phyloP scores from a whole-genome alignment of 1,140 invertebrate species.

The Psilanteris sp. region DNA sequence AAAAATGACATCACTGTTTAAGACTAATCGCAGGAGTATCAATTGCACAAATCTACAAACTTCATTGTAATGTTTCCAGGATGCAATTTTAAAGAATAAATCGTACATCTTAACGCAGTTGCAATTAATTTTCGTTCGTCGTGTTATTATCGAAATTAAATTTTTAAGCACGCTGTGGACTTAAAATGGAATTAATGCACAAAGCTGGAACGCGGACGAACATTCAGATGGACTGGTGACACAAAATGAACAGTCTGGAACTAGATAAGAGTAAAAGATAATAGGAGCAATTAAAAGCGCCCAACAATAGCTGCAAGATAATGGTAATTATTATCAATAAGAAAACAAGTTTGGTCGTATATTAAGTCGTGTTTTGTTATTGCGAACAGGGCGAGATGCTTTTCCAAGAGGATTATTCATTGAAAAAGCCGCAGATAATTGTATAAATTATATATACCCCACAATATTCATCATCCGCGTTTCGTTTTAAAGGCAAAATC shows the following conservation, averaged over 20 bases:
- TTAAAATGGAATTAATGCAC: conserved; percentile 14
- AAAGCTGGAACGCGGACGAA: neutral
- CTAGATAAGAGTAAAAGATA: conserved; percentile 35
- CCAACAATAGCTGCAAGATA: conserved; percentile 36
- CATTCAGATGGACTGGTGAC: conserved; percentile 32
- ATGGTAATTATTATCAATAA: conserved; percentile 61
- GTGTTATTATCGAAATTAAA: too few relatives aligned
- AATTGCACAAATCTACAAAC: too few relatives aligned
- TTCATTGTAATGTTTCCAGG: too few relatives aligned
- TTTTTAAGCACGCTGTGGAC: conserved; percentile 7
- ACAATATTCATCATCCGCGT: conserved; percentile 31
- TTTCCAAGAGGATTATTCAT: conserved; percentile 23
- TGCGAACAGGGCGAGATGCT: neutral
- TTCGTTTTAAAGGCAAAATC: too few relatives aligned
- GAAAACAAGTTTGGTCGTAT: conserved; percentile 45
- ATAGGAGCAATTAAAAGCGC: conserved; percentile 44
- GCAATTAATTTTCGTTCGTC: conserved; percentile 3
- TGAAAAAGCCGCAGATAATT: conserved; percentile 25
- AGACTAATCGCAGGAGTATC: too few relatives aligned
- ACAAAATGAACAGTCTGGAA: conserved; percentile 34
- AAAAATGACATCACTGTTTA: too few relatives aligned
- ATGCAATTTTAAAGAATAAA: too few relatives aligned
- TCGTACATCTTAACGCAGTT: neutral
- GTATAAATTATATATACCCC: conserved; percentile 1
- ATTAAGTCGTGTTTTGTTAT: conserved; percentile 50